Conservation (phyloP, 2,888 invertebrate species). For the Sinopyrophorus schimmeli region DNA sequence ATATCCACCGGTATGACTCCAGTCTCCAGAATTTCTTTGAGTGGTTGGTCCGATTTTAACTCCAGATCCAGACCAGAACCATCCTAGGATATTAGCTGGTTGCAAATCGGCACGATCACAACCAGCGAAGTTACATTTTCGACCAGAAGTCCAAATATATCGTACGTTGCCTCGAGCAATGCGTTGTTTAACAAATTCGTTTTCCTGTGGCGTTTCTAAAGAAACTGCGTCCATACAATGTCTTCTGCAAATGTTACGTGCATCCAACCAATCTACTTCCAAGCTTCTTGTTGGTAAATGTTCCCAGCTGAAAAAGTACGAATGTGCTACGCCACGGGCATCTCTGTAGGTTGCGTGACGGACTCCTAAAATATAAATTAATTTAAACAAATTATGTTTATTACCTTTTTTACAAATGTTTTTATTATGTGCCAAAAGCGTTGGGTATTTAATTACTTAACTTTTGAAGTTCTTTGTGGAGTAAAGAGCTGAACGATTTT, state of each 20-base stretch:
- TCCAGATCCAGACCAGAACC: slow-evolving; percentile 95
- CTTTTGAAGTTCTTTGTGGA: too few species aligned
- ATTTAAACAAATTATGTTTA: too few species aligned
- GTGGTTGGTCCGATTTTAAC: slow-evolving; percentile 88
- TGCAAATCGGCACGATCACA: slow-evolving; percentile 81
- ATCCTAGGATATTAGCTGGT: slow-evolving; percentile 84
- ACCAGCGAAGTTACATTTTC: slow-evolving; percentile 91
- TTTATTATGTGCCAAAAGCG: too few species aligned
- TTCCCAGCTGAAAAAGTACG: slow-evolving; percentile 94
- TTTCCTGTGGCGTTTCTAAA: slow-evolving; percentile 87
- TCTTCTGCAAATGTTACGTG: slow-evolving; percentile 87
- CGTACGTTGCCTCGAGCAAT: slow-evolving; percentile 76
- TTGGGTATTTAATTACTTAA: too few species aligned
- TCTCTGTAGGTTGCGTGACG: slow-evolving; percentile 87
- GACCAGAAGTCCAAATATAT: slow-evolving; percentile 90
- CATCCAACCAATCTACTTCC: slow-evolving; percentile 90
- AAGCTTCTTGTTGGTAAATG: slow-evolving; percentile 78
- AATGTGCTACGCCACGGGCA: slow-evolving; percentile 83
- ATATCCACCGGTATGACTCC: slow-evolving; percentile 87
- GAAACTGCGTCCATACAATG: slow-evolving; percentile 95
- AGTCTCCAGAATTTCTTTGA: slow-evolving; percentile 86
- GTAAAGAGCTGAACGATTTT: too few species aligned
- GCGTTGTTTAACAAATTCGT: slow-evolving; percentile 87
- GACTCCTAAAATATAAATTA: slow-evolving; percentile 74
- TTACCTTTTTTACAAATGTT: too few species aligned